A percentile compares a stretch with the other conserved stretches of the same genome.
phyloP scores from a whole-genome alignment of 2,113 vertebrate species.

The Laticauda laticaudata region DNA sequence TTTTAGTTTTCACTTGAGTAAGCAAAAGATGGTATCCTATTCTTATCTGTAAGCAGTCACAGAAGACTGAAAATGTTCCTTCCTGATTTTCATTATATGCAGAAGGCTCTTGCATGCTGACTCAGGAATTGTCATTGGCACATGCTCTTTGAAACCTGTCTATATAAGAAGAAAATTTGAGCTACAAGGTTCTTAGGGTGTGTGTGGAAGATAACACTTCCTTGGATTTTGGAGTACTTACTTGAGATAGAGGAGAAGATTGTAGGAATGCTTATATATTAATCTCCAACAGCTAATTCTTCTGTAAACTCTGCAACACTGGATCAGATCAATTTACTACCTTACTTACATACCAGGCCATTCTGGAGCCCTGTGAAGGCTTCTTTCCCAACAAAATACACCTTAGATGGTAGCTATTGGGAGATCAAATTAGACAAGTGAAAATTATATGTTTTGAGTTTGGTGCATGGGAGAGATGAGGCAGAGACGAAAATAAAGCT shows the following conservation, averaged over 20 bases:
- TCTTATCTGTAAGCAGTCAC: neutral
- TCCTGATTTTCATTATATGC: neutral
- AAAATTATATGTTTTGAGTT: neutral
- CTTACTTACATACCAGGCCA: neutral
- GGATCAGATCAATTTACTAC: neutral
- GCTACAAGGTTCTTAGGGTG: neutral
- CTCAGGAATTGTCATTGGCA: neutral
- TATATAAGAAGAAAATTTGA: neutral
- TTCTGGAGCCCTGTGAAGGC: neutral
- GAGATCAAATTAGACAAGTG: neutral
- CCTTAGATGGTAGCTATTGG: neutral
- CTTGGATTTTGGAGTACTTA: neutral
- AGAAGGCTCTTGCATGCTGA: neutral
- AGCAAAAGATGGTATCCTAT: neutral
- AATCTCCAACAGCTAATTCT: neutral
- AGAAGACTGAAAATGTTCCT: neutral
- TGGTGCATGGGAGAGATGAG: too few species aligned
- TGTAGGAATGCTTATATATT: too few species aligned
- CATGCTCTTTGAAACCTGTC: neutral
- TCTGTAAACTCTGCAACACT: neutral
- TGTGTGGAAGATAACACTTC: neutral
- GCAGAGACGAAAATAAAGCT: too few species aligned
- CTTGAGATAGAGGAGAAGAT: neutral
- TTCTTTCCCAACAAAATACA: neutral
- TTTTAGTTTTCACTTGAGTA: neutral